phyloP scores from a whole-genome alignment of 2,888 invertebrate species.

The Amblyteles armatorius region DNA sequence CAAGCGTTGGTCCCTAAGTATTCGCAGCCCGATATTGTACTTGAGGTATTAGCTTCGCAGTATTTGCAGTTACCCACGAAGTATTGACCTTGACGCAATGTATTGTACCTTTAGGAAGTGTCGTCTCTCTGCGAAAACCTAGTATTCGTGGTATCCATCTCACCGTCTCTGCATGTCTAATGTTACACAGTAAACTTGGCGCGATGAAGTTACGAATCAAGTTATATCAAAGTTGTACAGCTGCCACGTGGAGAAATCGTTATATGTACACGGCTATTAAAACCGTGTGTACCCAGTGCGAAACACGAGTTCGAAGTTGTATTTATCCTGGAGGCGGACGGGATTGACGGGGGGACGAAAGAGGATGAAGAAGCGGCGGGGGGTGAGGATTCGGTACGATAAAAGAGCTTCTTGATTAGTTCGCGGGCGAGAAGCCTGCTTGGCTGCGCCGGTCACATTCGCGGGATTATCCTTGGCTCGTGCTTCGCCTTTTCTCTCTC shows the following conservation, averaged over 20 bases:
- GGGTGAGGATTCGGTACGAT: conserved; percentile 58
- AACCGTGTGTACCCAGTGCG: conserved; percentile 41
- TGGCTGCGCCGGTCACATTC: conserved; percentile 62
- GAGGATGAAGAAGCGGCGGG: conserved; percentile 33
- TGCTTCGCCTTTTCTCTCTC: conserved; percentile 45
- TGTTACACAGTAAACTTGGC: no score
- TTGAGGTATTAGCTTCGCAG: not conserved
- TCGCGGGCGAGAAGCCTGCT: conserved; percentile 67
- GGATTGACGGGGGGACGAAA: conserved; percentile 52
- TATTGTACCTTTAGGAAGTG: no score
- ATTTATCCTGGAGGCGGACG: conserved; percentile 63
- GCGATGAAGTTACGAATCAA: not conserved
- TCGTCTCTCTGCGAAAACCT: no score
- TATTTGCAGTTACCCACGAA: not conserved
- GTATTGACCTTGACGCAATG: not conserved
- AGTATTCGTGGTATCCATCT: no score
- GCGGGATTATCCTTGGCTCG: conserved; percentile 67
- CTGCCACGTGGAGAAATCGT: not conserved
- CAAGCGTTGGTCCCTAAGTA: not conserved
- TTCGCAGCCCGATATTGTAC: no score
- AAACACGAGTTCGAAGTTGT: conserved; percentile 64
- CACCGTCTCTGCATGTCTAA: no score
- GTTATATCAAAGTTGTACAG: not conserved
- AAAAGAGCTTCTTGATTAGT: conserved; percentile 72
- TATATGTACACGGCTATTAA: conserved; percentile 27